Conservation (phyloP, 1,140 invertebrate species). For the Leptopilina clavipes region DNA sequence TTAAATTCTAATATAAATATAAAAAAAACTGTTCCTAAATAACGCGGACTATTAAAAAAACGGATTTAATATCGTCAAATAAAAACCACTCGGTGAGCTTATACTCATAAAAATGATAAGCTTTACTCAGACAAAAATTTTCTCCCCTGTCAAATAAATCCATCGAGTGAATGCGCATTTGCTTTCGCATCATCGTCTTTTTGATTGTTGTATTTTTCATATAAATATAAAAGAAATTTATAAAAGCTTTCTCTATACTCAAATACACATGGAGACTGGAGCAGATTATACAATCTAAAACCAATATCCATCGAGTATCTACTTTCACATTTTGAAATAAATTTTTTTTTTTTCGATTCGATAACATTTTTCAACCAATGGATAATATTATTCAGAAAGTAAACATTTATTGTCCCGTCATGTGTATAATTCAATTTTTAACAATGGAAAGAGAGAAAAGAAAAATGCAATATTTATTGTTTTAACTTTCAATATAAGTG, state of each 20-base stretch:
- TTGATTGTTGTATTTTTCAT: not conserved
- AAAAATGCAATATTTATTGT: not conserved
- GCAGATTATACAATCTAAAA: not conserved
- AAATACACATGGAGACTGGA: not conserved
- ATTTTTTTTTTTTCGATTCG: not conserved
- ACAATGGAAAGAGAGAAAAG: not conserved
- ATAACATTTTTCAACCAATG: not conserved
- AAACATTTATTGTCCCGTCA: slow-evolving; percentile 9
- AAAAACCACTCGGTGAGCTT: too few species aligned
- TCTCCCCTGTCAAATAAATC: too few species aligned
- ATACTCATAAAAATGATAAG: too few species aligned
- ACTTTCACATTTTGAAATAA: not conserved
- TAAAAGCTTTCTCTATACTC: not conserved
- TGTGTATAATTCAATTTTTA: not conserved
- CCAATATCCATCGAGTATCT: not conserved
- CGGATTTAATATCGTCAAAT: too few species aligned
- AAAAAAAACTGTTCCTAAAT: too few species aligned
- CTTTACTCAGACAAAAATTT: too few species aligned
- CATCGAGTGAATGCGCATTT: too few species aligned
- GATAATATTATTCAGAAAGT: not conserved
- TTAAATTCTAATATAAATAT: too few species aligned
- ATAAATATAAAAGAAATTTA: not conserved
- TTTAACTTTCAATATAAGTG: too few species aligned
- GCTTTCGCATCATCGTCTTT: too few species aligned
- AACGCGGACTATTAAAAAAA: too few species aligned